A percentile compares a stretch with the other conserved stretches of the same genome.
phyloP scores from a whole-genome alignment of 2,113 vertebrate genomes.

The Protobothrops flavoviridis region DNA sequence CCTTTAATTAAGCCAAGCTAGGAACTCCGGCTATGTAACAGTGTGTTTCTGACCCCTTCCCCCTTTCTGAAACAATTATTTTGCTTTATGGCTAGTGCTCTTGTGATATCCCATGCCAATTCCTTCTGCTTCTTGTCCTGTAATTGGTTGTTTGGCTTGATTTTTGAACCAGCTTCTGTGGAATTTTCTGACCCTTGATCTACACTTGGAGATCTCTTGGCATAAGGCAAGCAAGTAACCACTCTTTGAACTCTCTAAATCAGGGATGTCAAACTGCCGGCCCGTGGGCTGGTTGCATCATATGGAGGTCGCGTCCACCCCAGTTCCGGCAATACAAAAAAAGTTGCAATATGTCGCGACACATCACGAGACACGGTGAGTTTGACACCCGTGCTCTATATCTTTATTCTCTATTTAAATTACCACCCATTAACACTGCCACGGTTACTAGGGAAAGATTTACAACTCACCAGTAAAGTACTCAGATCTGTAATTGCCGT shows the following conservation, averaged over 20 bases:
- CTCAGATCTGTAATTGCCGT: neutral
- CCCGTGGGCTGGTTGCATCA: too few species aligned
- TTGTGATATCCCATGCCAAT: neutral
- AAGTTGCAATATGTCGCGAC: too few species aligned
- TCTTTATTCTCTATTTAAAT: neutral
- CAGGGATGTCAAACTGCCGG: too few species aligned
- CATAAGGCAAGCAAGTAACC: neutral
- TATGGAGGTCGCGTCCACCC: too few species aligned
- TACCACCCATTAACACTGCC: neutral
- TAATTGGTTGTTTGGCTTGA: neutral
- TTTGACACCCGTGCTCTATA: neutral
- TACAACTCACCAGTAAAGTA: neutral
- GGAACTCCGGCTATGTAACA: neutral
- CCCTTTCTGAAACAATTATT: neutral
- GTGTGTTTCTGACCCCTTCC: neutral
- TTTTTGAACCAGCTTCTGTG: neutral
- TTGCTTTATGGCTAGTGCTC: neutral
- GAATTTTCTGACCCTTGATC: neutral
- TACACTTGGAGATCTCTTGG: neutral
- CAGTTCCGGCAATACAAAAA: too few species aligned
- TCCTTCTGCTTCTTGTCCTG: neutral
- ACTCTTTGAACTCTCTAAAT: neutral
- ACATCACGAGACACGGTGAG: too few species aligned
- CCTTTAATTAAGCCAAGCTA: neutral
- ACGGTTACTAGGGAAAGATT: neutral